These are phyloP conservation scores for Myripristis murdjan DNA, from an alignment of 2,797 vertebrate species.

Conservation along the genomic window DNA sequence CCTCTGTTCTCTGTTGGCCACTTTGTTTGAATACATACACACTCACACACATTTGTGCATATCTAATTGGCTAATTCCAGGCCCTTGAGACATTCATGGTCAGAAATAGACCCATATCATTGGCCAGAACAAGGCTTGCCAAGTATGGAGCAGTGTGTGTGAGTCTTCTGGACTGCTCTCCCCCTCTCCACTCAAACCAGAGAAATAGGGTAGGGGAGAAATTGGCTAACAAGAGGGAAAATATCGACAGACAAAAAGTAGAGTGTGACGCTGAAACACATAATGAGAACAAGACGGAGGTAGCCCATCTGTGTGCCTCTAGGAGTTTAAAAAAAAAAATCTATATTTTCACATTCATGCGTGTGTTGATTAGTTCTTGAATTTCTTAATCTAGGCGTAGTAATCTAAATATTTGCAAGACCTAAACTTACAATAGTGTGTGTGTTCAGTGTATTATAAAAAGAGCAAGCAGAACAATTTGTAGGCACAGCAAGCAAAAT, in stretches of 20 bases:
- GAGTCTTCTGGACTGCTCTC: constrained; percentile 16
- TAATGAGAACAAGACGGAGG: constrained; percentile 58
- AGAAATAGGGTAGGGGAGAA: constrained; percentile 9
- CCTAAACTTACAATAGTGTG: background rate
- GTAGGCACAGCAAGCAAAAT: background rate
- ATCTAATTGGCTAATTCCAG: constrained; percentile 75
- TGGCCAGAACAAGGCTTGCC: constrained; percentile 41
- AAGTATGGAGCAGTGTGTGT: constrained; percentile 37
- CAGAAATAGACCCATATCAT: constrained; percentile 61
- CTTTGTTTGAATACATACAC: constrained; percentile 73
- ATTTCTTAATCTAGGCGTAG: constrained; percentile 30
- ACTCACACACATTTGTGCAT: constrained; percentile 73
- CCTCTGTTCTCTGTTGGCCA: constrained; percentile 69
- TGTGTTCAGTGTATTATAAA: background rate
- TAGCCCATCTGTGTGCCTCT: constrained; percentile 10
- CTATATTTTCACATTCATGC: constrained; percentile 16
- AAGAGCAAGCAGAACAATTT: background rate
- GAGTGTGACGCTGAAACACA: constrained; percentile 37
- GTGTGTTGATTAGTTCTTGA: constrained; percentile 13
- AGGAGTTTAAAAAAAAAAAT: background rate
- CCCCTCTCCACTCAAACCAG: constrained; percentile 16
- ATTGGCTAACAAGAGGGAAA: constrained; percentile 36
- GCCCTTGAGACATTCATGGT: constrained; percentile 59
- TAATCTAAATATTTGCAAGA: constrained; percentile 41
- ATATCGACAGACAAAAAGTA: constrained; percentile 34